Percentiles rank a stretch among this genome's conserved stretches.
These are phyloP conservation scores for Pteropus rufus DNA, from an alignment of 2,797 vertebrate species.

Conservation along the genomic window DNA sequence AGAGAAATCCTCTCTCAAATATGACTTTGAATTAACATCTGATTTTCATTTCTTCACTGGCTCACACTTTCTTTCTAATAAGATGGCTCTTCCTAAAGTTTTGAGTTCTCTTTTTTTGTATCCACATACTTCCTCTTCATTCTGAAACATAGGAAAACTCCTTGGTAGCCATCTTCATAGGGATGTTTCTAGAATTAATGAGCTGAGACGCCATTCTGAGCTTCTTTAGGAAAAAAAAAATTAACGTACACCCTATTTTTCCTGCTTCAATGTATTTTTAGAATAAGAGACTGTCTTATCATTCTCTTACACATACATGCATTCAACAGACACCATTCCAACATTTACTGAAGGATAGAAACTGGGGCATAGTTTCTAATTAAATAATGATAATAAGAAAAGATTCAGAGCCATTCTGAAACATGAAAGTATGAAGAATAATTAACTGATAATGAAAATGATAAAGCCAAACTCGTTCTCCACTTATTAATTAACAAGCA, in stretches of 20 bases:
- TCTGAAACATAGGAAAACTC: background rate
- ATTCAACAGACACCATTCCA: background rate
- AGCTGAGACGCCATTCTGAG: slow-evolving; percentile 43
- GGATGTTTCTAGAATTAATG: slow-evolving; percentile 47
- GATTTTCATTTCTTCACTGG: slow-evolving; percentile 1
- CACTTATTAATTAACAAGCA: background rate
- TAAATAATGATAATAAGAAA: slow-evolving; percentile 57
- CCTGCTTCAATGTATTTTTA: slow-evolving; percentile 55
- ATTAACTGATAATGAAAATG: slow-evolving; percentile 61
- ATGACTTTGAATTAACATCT: slow-evolving; percentile 8
- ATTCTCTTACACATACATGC: background rate
- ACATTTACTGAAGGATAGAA: slow-evolving; percentile 46
- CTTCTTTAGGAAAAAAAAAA: slow-evolving; percentile 25
- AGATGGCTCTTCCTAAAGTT: background rate
- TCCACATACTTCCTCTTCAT: background rate
- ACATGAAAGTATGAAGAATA: slow-evolving; percentile 37
- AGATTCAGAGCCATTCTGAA: slow-evolving; percentile 29
- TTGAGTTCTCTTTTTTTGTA: background rate
- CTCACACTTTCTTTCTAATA: slow-evolving; percentile 23
- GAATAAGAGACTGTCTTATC: slow-evolving; percentile 53
- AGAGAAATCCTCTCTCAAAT: background rate
- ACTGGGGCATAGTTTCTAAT: slow-evolving; percentile 48
- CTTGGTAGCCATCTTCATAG: slow-evolving; percentile 5
- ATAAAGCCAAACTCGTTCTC: slow-evolving; percentile 10
- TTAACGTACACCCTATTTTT: slow-evolving; percentile 35